Base-by-base conservation (phyloP, 2,113 vertebrate genomes). In the Verasper variegatus region DNA sequence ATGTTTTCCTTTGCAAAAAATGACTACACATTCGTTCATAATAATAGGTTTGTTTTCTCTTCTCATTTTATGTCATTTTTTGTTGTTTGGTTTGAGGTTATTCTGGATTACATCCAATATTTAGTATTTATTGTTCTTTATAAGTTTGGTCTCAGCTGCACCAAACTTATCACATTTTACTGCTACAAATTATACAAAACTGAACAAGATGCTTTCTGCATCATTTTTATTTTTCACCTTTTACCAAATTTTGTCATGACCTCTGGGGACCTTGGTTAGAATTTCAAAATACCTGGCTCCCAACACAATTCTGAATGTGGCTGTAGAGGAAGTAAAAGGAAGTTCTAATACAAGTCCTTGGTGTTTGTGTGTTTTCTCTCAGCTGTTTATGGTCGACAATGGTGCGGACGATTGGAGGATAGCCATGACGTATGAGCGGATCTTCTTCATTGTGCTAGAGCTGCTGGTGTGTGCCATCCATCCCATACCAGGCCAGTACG, bases 371-470 rank as follows among this genome's bases (percentile, higher is more conserved):
- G 31, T 52, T 68, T 76, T 45, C 23, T 54, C 42, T 7, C 78
- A 98, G 97, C 96, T 98, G 20, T 98, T 98, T 92, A 96, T 98
- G 96, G 96, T 98, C 79, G 97, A 98, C 91, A 97, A 97, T 4
- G 97, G 97, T n/a, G 97, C 97, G 0, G 97, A 97, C 31, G 97
- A 98, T 90, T 98, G 97, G 97, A 95, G 97, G 83, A 97, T 98
- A 71, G 97, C 97, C 88, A 97, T 98, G 97, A 98, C 97, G 1
- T 95, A 95, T 17, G 95, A 97, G 91, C 94, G 97, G 5, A 94
- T 97, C 84, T 94, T 97, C 91, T 96, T 97, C 93, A 98, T 98
- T 74, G 93, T 95, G 3, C 92, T 98, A 94, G 97, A 98, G 94
- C 94, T 98, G 89, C 66, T 96, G 1, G 95, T 98, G 85, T 98